Evolutionary conservation across 2,888 invertebrate genomes (phyloP).

Genomic region (Aphodius sticticus): DNA sequence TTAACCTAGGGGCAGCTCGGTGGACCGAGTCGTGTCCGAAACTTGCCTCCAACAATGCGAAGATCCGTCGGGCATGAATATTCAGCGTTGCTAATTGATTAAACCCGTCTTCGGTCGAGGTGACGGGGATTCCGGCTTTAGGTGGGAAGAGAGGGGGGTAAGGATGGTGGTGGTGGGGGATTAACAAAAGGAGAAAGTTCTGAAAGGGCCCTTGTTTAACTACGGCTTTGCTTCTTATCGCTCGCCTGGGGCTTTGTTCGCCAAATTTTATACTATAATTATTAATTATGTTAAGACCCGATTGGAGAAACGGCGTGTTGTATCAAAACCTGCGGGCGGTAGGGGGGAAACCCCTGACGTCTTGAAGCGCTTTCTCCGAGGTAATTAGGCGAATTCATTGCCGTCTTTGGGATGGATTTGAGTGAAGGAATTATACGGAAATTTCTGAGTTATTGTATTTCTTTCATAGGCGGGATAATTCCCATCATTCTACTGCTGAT

Average conservation of each 20-base stretch:
- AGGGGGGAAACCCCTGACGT: not conserved
- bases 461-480: no score
- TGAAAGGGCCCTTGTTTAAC: slow-evolving; percentile 4
- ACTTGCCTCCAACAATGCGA: not conserved
- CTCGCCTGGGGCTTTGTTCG: not conserved
- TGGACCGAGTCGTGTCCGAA: not conserved
- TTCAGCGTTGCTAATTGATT: slow-evolving; percentile 4
- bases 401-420: not conserved
- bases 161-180: not conserved
- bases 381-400: not conserved
- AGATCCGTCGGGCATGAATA: not conserved
- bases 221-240: not conserved
- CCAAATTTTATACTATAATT: not conserved
- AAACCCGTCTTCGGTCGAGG: not conserved
- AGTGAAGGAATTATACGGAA: not conserved
- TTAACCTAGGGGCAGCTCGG: not conserved
- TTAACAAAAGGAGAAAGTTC: slow-evolving; percentile 4
- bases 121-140: not conserved
- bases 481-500: no score
- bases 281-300: not conserved
- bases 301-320: not conserved
- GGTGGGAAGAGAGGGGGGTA: not conserved
- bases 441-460: not conserved
- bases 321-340: not conserved
- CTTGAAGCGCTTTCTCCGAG: not conserved